A percentile compares a stretch with the other conserved stretches of the same genome.
These are phyloP conservation scores for Scopus umbretta DNA, from an alignment of 2,113 vertebrate genomes.

Conservation along the genomic window DNA sequence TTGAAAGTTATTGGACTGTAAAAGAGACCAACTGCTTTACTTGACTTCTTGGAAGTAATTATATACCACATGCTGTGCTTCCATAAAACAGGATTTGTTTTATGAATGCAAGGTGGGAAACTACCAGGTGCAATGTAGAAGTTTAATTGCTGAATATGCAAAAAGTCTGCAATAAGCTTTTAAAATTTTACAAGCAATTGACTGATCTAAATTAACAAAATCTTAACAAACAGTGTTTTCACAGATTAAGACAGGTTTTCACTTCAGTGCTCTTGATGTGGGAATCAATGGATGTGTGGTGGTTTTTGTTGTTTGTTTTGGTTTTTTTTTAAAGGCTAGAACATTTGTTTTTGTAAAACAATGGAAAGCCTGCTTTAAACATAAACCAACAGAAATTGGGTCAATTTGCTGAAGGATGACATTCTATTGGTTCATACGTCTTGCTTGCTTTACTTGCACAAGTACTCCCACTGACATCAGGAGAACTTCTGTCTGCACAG, in stretches of 20 bases:
- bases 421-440: neutral
- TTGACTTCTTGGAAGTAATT: slow-evolving; percentile 23
- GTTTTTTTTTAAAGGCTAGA: neutral
- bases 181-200: neutral
- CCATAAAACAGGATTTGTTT: neutral
- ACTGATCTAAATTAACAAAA: neutral
- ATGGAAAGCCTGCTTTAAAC: neutral
- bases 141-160: neutral
- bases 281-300: neutral
- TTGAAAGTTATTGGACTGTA: slow-evolving; percentile 40
- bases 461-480: neutral
- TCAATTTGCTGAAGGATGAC: neutral
- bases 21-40: slow-evolving; percentile 24
- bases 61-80: neutral
- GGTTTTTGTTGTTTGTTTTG: neutral
- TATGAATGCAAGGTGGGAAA: neutral
- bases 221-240: neutral
- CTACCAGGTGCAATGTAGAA: neutral
- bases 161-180: neutral
- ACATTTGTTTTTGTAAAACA: neutral
- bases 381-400: neutral
- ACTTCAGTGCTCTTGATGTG: neutral
- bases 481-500: neutral
- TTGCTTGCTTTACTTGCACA: neutral
- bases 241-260: neutral